Base-by-base conservation (phyloP, 1,140 invertebrate genomes). In the Steinernema feltiae region DNA sequence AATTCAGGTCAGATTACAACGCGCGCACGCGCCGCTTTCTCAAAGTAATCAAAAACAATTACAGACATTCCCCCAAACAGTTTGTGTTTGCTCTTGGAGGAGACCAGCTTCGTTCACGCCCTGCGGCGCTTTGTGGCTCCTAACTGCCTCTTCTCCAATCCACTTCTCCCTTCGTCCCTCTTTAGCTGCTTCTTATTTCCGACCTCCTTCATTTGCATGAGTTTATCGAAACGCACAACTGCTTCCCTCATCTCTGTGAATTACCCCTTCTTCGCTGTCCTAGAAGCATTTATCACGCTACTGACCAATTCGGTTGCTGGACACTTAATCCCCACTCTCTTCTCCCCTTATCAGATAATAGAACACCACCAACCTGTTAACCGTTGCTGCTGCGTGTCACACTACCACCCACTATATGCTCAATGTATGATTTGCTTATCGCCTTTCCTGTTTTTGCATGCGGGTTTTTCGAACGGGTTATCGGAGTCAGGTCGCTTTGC, bases 401-500 rank as follows among this genome's bases (percentile, higher is more conserved):
- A 63, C 12, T 63, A 12, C 53, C 53, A 63, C 53, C 53, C 53
- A 63, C 53, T 63, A 17, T 15, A 27, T 27, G 53, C 53, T 63
- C 53, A 63, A 63, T 63, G 53, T 63, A 63, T 63, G 53, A 63
- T 63, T 63, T 63, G 53, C 53, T 63, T 63, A 63, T 21, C 24
- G 24, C 24, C 53, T 63, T 63, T 63, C 53, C 53, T 63, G n/a
- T n/a, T 63, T 27, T 27, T 21, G 53, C 53, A 63, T 63, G 53
- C 35, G 35, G 35, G 35, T 7, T 41, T 41, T 18, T 7, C 7
- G 35, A 41, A 41, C 35, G 35, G 35, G 53, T 63, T 63, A n/a
- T n/a, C n/a, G n/a, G n/a, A n/a, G n/a, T n/a, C 24, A 3, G 15
- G 2, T 3, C 53, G 53, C 24, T 63, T 63, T 17, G 53, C 72